Evolutionary conservation across 1,140 invertebrate species (phyloP), one percentile per base, ranked within the genome.

Genomic region (Listronotus oregonensis): DNA sequence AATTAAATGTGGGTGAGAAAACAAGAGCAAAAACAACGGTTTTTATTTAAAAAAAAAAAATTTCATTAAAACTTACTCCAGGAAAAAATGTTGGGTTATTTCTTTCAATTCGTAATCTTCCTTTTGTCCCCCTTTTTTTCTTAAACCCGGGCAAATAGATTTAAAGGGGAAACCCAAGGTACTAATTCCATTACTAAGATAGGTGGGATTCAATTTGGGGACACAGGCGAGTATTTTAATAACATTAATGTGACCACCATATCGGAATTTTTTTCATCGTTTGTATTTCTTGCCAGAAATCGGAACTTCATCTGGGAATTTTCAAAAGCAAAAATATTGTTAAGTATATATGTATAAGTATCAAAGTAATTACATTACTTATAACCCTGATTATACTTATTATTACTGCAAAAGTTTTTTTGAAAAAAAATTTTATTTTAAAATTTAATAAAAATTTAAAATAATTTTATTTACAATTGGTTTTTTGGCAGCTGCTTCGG

Each of bases 161-260:
- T 92, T 86, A 46, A 95, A n/a, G n/a, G 79, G 78, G 92, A 91
- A 3, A 92, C 92, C 56, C 87, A 86, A 0, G 89, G 86, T 14
- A 92, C 86, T 71, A 89, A 93, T 74, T 95, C 92, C 79, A 95
- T 85, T 0, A 95, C 82, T 51, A 93, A 86, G 37, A 88, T 86
- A 71, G 83, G 85, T 12, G 85, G 91, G 84, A 80, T 43, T 81
- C 77, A n/a, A 81, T 78, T n/a, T n/a, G 1, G 90, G 92, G 70
- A 91, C 93, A 71, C 90, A 94, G 0, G 88, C 92, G 3, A 94
- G 76, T 46, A 96, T 81, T 47, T 83, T 83, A 5, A 95, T 90
- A 21, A 95, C 85, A 77, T 95, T 89, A 11, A 84, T 83, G 78
- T 95, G 93, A 0, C 81, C 56, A 12, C 71, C 69, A 79, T 6